Percentiles rank a stretch among this genome's conserved stretches.
Evolutionary conservation across 2,113 vertebrate genomes (phyloP).

Genomic region (Paracanthobrama guichenoti): DNA sequence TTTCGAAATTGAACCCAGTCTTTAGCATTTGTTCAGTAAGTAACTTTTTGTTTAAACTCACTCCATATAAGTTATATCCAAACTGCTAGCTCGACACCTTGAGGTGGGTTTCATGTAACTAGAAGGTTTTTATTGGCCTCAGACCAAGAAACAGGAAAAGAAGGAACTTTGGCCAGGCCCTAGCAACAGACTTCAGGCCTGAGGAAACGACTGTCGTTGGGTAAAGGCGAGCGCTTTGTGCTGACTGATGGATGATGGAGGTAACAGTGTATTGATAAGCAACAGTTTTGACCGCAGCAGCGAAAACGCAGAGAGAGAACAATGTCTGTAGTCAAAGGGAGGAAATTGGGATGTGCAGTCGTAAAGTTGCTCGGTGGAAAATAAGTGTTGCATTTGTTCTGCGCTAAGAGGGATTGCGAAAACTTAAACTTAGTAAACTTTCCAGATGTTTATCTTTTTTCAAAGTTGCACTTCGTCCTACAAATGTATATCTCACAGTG

Average conservation of each 20-base stretch:
- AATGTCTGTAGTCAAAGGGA: conserved; percentile 55
- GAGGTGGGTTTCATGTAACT: conserved; percentile 67
- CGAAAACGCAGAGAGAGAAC: conserved; percentile 55
- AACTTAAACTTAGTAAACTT: background rate
- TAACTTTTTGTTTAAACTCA: background rate
- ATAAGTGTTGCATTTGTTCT: conserved; percentile 33
- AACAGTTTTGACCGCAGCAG: conserved; percentile 59
- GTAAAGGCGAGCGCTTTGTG: conserved; percentile 65
- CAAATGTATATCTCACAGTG: background rate
- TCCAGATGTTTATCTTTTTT: background rate
- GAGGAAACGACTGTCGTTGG: conserved; percentile 71
- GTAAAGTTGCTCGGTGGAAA: conserved; percentile 54
- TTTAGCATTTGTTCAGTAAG: background rate
- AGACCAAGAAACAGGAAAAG: conserved; percentile 71
- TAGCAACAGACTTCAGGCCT: conserved; percentile 63
- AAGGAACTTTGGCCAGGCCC: conserved; percentile 62
- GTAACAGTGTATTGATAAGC: conserved; percentile 73
- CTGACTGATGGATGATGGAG: conserved; percentile 69
- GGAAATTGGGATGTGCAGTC: conserved; percentile 57
- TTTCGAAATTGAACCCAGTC: background rate
- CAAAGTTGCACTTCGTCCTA: too few species aligned
- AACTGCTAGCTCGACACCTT: conserved; percentile 38
- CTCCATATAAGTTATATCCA: conserved; percentile 6
- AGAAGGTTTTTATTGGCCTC: conserved; percentile 74
- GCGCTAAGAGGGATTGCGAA: background rate